These are phyloP conservation scores for Eugnorisma glareosa DNA, from an alignment of 2,888 invertebrate species.

Conservation along the genomic window DNA sequence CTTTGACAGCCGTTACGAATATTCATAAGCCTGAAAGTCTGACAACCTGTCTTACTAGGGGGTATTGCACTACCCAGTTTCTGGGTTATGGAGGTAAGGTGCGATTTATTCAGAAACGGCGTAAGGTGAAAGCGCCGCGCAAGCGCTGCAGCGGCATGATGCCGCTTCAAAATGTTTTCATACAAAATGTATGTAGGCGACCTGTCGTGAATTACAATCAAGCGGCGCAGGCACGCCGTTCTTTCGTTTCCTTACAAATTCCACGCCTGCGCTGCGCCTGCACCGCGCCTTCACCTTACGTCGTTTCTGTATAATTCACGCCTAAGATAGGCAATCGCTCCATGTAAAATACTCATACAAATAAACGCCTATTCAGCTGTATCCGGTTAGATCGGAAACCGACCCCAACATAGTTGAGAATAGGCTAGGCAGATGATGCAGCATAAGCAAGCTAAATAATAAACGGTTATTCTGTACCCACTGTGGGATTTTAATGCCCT, in stretches of 20 bases:
- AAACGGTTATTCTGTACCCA: constrained; percentile 30
- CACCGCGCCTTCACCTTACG: too few relatives aligned
- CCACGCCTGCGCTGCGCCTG: too few relatives aligned
- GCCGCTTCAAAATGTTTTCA: too few relatives aligned
- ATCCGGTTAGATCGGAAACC: neutral
- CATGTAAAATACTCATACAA: neutral
- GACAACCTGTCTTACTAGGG: neutral
- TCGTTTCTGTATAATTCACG: too few relatives aligned
- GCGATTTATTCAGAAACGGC: too few relatives aligned
- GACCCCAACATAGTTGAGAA: neutral
- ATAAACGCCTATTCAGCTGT: neutral
- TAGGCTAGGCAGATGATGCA: neutral
- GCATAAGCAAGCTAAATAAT: constrained; percentile 7
- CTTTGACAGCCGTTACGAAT: neutral
- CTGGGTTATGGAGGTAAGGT: neutral
- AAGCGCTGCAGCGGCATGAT: too few relatives aligned
- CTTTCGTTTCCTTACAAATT: too few relatives aligned
- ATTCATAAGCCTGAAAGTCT: neutral
- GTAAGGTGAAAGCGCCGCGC: too few relatives aligned
- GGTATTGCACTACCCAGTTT: neutral
- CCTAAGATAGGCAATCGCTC: neutral
- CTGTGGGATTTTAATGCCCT: constrained; percentile 60
- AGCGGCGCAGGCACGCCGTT: too few relatives aligned
- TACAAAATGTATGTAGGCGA: too few relatives aligned
- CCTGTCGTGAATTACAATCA: too few relatives aligned